These are phyloP conservation scores for Zootermopsis nevadensis DNA, from an alignment of 2,888 invertebrate genomes.

Conservation along the genomic window DNA sequence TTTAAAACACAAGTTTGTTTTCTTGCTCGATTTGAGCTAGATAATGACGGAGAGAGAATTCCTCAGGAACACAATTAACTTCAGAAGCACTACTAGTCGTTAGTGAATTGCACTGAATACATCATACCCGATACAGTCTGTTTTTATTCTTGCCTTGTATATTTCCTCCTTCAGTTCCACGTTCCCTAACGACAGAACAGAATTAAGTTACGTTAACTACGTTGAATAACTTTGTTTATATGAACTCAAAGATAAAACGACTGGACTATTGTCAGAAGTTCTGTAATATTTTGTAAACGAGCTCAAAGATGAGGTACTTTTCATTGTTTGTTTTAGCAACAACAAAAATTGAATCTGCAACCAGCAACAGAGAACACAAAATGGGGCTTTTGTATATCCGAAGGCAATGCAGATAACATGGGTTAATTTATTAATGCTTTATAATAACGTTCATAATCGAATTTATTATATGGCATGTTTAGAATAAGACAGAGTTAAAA, in stretches of 20 bases:
- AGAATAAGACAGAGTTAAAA: no score
- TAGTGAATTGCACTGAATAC: neutral
- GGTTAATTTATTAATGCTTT: no score
- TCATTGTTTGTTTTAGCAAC: neutral
- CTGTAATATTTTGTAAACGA: neutral
- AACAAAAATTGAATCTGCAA: neutral
- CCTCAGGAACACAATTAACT: neutral
- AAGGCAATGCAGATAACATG: no score
- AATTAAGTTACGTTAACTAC: neutral
- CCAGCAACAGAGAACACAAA: no score
- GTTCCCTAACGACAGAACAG: neutral
- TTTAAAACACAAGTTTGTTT: neutral
- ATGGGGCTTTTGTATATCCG: no score
- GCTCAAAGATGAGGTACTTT: neutral
- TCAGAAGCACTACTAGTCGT: neutral
- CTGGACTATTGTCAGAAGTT: neutral
- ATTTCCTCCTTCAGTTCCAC: neutral
- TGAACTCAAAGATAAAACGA: neutral
- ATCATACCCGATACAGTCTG: neutral
- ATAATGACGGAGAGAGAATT: neutral
- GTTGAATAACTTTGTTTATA: neutral
- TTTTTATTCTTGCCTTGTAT: neutral
- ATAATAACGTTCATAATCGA: no score
- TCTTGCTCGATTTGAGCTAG: neutral
- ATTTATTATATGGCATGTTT: no score